These are phyloP conservation scores for Gila orcuttii DNA, from an alignment of 2,113 vertebrate species.

Conservation along the genomic window DNA sequence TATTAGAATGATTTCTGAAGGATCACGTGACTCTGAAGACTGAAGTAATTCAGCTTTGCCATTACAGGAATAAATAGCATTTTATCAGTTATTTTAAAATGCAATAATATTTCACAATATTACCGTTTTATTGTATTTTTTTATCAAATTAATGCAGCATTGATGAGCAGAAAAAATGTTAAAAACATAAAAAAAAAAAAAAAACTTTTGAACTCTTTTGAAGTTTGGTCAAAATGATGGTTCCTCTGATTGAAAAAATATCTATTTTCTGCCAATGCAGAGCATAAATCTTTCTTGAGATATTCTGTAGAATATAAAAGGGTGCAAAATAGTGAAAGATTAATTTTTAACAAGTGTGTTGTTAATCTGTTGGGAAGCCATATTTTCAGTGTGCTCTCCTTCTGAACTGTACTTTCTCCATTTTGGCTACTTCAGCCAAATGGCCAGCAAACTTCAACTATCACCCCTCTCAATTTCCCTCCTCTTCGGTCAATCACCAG, in stretches of 20 bases:
- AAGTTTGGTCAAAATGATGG: background rate
- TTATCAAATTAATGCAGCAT: background rate
- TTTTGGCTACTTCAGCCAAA: conserved; percentile 39
- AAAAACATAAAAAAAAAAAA: background rate
- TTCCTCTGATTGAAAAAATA: background rate
- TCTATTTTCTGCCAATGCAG: background rate
- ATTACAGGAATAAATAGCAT: background rate
- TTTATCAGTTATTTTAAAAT: background rate
- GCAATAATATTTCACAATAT: background rate
- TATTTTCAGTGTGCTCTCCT: background rate
- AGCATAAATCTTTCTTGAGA: background rate
- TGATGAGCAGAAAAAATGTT: background rate
- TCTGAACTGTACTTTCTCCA: background rate
- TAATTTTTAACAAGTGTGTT: background rate
- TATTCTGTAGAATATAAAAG: background rate
- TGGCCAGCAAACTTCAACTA: conserved; percentile 55
- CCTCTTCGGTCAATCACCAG: conserved; percentile 67
- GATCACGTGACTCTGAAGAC: background rate
- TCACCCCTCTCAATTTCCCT: conserved; percentile 42
- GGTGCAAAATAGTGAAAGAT: no score
- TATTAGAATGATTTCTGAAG: background rate
- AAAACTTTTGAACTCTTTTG: background rate
- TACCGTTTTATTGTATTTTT: background rate
- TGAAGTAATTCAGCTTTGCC: background rate
- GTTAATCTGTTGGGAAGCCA: background rate